Evolutionary conservation across 2,113 vertebrate species (phyloP), one percentile per base, ranked within the genome.

Genomic region (Marcusenius ussheri): DNA sequence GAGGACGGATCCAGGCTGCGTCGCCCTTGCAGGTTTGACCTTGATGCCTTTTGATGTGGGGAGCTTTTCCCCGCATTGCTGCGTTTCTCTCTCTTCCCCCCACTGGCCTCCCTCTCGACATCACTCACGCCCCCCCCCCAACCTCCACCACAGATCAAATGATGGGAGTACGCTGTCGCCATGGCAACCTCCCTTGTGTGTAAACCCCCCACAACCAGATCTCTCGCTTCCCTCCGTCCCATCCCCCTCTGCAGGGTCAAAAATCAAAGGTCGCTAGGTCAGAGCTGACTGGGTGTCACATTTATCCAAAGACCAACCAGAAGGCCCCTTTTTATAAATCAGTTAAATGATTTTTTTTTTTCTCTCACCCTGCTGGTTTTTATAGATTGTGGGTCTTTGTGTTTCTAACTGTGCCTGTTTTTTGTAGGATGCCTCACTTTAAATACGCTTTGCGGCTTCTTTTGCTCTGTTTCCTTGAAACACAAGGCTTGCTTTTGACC

Each of bases 91-190:
- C 27, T 21, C 0, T 39, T 35, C 70, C 31, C 70, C 56, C 83
- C 42, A 6, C 87, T 21, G 24, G n/a, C 42, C n/a, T 49, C 80
- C 83, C 4, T 88, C 90, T n/a, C 49, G 27, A 7, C 62, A 7
- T 58, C 45, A 24, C 56, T 35, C 15, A 21, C 35, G 47, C 46
- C 24, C 86, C 6, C 46, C 46, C 13, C 50, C 51, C 51, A 19
- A 56, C 19, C 53, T n/a, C 56, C 56, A 45, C 50, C 15, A 51
- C n/a, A 51, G 87, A 80, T 83, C 87, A 51, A 88, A 83, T 89
- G 83, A 80, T 84, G 77, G 88, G 88, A 83, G 83, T 90, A 88
- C 58, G n/a, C 51, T n/a, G 13, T 90, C 46, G 27, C 90, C 87
- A 49, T 90, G 88, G 87, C 77, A 89, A 90, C 88, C 47, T 66